A percentile compares a stretch with the other conserved stretches of the same genome.
These are phyloP conservation scores for Crotalus helleri DNA, from an alignment of 2,113 vertebrate genomes.

Conservation along the genomic window DNA sequence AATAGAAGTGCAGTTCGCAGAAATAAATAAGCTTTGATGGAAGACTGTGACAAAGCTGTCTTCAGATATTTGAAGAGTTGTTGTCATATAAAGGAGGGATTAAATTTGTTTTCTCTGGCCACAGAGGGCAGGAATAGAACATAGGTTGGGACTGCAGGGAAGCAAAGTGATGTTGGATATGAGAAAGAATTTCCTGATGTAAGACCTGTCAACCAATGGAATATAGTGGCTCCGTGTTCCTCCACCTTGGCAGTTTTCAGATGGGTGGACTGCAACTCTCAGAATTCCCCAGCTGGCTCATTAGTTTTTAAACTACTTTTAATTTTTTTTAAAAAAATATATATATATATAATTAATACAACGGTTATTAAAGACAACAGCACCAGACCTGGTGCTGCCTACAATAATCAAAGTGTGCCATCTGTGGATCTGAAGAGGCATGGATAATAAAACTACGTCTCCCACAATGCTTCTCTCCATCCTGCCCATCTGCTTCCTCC, in stretches of 20 bases:
- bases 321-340: neutral
- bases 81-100: neutral
- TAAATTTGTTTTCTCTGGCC: neutral
- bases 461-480: slow-evolving; percentile 2
- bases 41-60: neutral
- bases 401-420: neutral
- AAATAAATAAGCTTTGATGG: neutral
- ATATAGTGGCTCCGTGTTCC: neutral
- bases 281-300: too few relatives aligned
- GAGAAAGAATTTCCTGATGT: neutral
- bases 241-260: too few relatives aligned
- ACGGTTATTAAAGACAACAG: neutral
- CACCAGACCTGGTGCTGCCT: neutral
- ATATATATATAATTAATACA: neutral
- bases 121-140: neutral
- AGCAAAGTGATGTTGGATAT: neutral
- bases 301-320: neutral
- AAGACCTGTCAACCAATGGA: neutral
- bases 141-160: neutral
- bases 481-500: neutral
- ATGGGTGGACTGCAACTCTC: too few relatives aligned
- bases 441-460: neutral
- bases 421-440: neutral
- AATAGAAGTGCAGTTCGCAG: neutral
- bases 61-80: neutral